Conservation (phyloP, 1,140 invertebrate genomes). For the Bombus impatiens region DNA sequence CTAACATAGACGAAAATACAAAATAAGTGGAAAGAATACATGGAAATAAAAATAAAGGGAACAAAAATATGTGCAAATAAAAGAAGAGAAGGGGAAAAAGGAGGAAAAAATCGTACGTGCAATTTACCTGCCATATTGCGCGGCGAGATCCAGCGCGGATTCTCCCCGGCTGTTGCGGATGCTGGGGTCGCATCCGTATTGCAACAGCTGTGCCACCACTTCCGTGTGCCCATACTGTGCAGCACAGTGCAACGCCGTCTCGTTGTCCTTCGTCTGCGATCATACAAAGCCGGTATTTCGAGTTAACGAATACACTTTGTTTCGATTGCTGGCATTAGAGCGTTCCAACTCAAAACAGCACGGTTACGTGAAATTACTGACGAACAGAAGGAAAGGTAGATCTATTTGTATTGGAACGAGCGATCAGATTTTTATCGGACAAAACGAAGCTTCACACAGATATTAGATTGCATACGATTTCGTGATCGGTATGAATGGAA, state of each 20-base stretch:
- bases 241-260: slow-evolving; percentile 96
- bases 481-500: neutral
- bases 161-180: slow-evolving; percentile 94
- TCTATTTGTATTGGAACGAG: neutral
- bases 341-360: no score
- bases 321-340: neutral
- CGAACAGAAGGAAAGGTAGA: neutral
- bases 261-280: slow-evolving; percentile 94
- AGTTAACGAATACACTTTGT: slow-evolving; percentile 23
- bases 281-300: slow-evolving; percentile 56
- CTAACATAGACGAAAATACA: neutral
- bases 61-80: no score
- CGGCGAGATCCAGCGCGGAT: slow-evolving; percentile 96
- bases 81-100: neutral
- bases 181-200: slow-evolving; percentile 94
- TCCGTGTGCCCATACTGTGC: slow-evolving; percentile 96
- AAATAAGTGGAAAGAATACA: neutral
- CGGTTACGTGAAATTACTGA: neutral
- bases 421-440: neutral
- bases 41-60: neutral
- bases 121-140: slow-evolving; percentile 92
- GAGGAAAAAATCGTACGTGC: slow-evolving; percentile 8
- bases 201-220: slow-evolving; percentile 93
- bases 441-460: neutral
- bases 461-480: neutral